phyloP scores from a whole-genome alignment of 2,797 vertebrate genomes.

The Bradypus variegatus region DNA sequence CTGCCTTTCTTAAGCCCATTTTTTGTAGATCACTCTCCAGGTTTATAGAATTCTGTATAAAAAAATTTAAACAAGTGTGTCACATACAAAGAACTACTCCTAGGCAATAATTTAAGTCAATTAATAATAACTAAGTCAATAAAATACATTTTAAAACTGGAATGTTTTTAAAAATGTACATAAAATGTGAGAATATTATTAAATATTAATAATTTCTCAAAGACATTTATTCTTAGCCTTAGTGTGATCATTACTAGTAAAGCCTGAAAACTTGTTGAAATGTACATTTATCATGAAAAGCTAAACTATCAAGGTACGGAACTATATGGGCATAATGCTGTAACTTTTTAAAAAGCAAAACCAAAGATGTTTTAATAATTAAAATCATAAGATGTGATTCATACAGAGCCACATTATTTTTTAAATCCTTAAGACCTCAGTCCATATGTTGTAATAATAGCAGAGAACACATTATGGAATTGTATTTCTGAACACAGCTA shows the following conservation, averaged over 20 bases:
- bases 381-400: not conserved
- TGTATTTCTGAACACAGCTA: not conserved
- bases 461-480: not conserved
- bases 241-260: not conserved
- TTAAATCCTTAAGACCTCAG: not conserved
- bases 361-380: not conserved
- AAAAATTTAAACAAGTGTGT: not conserved
- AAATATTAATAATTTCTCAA: slow-evolving; percentile 20
- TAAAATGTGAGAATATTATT: slow-evolving; percentile 31
- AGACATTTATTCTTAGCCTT: slow-evolving; percentile 5
- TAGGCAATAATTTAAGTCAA: slow-evolving; percentile 17
- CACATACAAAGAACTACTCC: not conserved
- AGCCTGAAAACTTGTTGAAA: not conserved
- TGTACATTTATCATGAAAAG: not conserved
- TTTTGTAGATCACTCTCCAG: slow-evolving; percentile 43
- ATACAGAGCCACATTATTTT: not conserved
- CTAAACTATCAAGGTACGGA: not conserved
- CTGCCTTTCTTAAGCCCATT: slow-evolving; percentile 49
- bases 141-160: not conserved
- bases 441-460: not conserved
- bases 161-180: slow-evolving; percentile 19
- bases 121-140: not conserved
- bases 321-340: not conserved
- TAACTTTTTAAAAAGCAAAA: slow-evolving; percentile 19
- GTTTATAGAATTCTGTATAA: slow-evolving; percentile 59